Conservation (phyloP, 2,113 vertebrate genomes). For the Neogobius melanostomus region DNA sequence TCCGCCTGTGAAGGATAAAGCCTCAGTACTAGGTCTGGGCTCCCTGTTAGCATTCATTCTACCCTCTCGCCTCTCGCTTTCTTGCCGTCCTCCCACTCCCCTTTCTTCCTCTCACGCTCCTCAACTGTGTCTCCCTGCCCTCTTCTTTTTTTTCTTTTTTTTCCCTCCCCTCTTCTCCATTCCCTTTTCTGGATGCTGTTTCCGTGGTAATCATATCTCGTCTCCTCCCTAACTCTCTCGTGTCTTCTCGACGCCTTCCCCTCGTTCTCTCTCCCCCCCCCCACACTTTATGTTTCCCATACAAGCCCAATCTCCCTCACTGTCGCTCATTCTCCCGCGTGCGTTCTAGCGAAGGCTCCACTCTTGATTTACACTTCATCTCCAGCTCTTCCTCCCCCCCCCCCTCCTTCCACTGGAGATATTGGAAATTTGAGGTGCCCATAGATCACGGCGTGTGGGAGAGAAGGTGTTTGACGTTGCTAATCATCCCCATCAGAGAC, state of each 20-base stretch:
- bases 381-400: constrained; percentile 63
- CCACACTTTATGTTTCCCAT: constrained; percentile 49
- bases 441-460: constrained; percentile 73
- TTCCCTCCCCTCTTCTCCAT: constrained; percentile 52
- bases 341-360: constrained; percentile 55
- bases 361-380: constrained; percentile 73
- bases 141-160: constrained; percentile 44
- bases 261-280: constrained; percentile 32
- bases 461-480: constrained; percentile 59
- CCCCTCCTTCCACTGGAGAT: constrained; percentile 67
- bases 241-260: constrained; percentile 62
- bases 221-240: constrained; percentile 56
- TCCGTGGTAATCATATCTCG: constrained; percentile 71
- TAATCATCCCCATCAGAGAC: constrained; percentile 75
- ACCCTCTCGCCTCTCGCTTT: constrained; percentile 59
- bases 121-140: constrained; percentile 57
- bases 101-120: constrained; percentile 57
- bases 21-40: constrained; percentile 74
- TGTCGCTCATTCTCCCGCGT: constrained; percentile 39
- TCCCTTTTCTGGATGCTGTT: constrained; percentile 47
- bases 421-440: constrained; percentile 74
- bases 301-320: constrained; percentile 45
- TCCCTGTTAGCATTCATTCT: constrained; percentile 80
- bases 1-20: constrained; percentile 83
- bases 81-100: constrained; percentile 59